Conservation (phyloP, 2,797 vertebrate species). For the Sebastiscus albofasciatus region DNA sequence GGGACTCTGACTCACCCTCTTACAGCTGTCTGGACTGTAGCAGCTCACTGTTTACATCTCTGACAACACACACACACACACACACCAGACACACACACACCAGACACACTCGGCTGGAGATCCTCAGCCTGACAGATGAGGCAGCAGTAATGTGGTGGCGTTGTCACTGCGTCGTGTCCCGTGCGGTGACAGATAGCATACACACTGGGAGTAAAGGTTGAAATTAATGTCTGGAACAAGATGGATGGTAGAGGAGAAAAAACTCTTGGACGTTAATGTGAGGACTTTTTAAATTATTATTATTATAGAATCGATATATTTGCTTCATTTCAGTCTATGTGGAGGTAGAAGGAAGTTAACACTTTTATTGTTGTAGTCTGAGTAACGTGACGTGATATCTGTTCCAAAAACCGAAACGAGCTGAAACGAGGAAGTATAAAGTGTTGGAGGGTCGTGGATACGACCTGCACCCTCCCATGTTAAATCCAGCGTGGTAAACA, state of each 20-base stretch:
- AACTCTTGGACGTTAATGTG: background rate
- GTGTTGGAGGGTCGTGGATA: no score
- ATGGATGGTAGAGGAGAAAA: background rate
- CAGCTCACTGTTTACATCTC: conserved; percentile 38
- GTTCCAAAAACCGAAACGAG: no score
- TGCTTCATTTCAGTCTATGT: no score
- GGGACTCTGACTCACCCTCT: conserved; percentile 12
- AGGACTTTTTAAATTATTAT: background rate
- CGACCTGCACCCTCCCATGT: no score
- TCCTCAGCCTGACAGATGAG: background rate
- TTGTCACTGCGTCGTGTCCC: background rate
- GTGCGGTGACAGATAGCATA: background rate
- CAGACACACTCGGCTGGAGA: background rate
- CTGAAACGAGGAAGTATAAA: no score
- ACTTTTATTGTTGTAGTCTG: no score
- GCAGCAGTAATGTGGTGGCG: background rate
- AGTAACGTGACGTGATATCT: no score
- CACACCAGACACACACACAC: conserved; percentile 6
- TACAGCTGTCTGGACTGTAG: background rate
- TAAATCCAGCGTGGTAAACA: no score
- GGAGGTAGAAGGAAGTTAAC: no score
- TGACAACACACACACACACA: background rate
- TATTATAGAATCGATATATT: no score
- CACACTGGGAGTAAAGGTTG: background rate
- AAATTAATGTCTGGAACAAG: background rate